phyloP scores from a whole-genome alignment of 2,888 invertebrate genomes.

The Andrena hattorfiana region DNA sequence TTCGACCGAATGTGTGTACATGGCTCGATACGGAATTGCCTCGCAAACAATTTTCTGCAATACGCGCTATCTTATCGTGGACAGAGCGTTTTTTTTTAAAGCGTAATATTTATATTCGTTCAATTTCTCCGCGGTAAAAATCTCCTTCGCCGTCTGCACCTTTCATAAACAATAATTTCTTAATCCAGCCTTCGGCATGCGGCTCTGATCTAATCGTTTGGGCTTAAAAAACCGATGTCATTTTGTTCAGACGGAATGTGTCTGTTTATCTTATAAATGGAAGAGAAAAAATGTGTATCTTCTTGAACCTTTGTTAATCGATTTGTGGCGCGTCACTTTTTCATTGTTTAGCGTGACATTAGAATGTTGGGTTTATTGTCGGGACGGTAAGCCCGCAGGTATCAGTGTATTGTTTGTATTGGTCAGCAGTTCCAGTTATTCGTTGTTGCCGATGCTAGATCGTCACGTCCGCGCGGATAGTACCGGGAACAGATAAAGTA shows the following conservation, averaged over 20 bases:
- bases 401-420: too few species aligned
- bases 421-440: neutral
- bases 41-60: conserved; percentile 28
- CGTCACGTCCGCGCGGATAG: neutral
- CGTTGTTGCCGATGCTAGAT: neutral
- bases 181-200: too few species aligned
- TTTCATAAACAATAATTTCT: neutral
- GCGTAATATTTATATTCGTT: neutral
- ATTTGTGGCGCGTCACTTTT: neutral
- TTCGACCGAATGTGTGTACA: neutral
- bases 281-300: neutral
- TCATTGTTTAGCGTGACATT: too few species aligned
- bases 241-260: neutral
- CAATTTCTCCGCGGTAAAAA: neutral
- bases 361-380: too few species aligned
- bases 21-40: neutral
- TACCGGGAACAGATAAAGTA: conserved; percentile 43
- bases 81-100: neutral
- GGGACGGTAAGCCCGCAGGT: too few species aligned
- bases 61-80: conserved; percentile 37
- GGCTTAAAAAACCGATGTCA: too few species aligned
- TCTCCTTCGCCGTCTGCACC: neutral
- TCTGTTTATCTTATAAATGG: neutral
- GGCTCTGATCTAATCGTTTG: too few species aligned
- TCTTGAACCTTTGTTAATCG: neutral